Evolutionary conservation across 2,888 invertebrate species (phyloP), one percentile per base, ranked within the genome.

Genomic region (Subacronicta megacephala): DNA sequence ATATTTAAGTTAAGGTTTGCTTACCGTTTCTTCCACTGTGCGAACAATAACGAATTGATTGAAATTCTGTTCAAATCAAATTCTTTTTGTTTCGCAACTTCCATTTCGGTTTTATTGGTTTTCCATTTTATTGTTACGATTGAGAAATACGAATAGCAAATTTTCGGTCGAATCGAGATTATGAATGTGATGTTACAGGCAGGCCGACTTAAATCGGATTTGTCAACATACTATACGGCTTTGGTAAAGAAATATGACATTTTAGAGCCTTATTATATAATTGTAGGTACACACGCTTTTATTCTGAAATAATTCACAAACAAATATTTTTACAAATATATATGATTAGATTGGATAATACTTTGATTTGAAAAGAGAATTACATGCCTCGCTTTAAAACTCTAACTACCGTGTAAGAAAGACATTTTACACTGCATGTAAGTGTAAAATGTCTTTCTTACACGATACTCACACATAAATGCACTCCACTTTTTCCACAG

Each of bases 41-140:
- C 18, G 37, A 60, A 61, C 54, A 81, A 82, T 83, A 83, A 83
- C 83, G 68, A 76, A 75, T 76, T 68, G 80, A 83, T 87, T 86
- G 82, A 81, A 84, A 86, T 85, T 82, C 78, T 63, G 67, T 61
- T 67, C 74, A 83, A 91, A 89, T 87, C 85, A 83, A 90, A 89
- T 87, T 77, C 75, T 62, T 78, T 75, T 77, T 75, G 84, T 90
- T 92, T 87, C 86, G 80, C 81, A 91, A 93, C 82, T 85, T 85
- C 84, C 78, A 83, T 88, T 89, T 78, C 62, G 64, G 60, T 79
- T 83, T 90, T 91, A 90, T 90, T 85, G 82, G 75, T 84, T 88
- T 87, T 82, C 66, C 43, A 65, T 72, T 78, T 77, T 68, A 72
- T 75, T 52, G 64, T 40, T 57, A 62, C 69, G 77, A 80, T 90